Evolutionary conservation across 2,888 invertebrate genomes (phyloP).

Genomic region (Odontomyia ornata): DNA sequence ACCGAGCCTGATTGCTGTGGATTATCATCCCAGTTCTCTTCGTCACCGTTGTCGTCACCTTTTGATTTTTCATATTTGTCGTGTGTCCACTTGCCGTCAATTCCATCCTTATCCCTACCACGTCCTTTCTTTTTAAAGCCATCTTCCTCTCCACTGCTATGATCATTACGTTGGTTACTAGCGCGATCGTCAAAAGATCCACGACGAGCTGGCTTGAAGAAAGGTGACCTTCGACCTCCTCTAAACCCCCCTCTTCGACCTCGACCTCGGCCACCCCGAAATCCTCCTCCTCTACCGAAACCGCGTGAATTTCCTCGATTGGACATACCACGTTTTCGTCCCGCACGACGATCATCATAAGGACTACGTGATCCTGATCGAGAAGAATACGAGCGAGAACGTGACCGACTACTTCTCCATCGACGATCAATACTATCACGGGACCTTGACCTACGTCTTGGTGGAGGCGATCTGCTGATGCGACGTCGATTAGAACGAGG

Average conservation of each 20-base stretch:
- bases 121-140: slow-evolving; percentile 53
- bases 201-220: slow-evolving; percentile 53
- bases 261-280: slow-evolving; percentile 67
- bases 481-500: slow-evolving; percentile 66
- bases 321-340: slow-evolving; percentile 24
- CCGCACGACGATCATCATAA: slow-evolving; percentile 44
- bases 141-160: slow-evolving; percentile 11
- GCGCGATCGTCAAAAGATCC: slow-evolving; percentile 6
- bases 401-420: slow-evolving; percentile 50
- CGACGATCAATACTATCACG: slow-evolving; percentile 44
- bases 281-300: slow-evolving; percentile 72
- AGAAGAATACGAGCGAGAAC: slow-evolving; percentile 57
- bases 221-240: slow-evolving; percentile 62
- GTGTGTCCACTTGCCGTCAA: slow-evolving; percentile 66
- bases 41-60: slow-evolving; percentile 65
- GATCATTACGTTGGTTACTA: not conserved
- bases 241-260: slow-evolving; percentile 66
- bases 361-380: slow-evolving; percentile 54
- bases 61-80: slow-evolving; percentile 66
- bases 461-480: not conserved
- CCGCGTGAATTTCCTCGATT: slow-evolving; percentile 51
- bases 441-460: slow-evolving; percentile 66
- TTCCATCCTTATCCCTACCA: slow-evolving; percentile 53
- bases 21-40: slow-evolving; percentile 63
- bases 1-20: slow-evolving; percentile 63